These are phyloP conservation scores for Tenthredo notha DNA, from an alignment of 2,888 invertebrate species.

Conservation along the genomic window DNA sequence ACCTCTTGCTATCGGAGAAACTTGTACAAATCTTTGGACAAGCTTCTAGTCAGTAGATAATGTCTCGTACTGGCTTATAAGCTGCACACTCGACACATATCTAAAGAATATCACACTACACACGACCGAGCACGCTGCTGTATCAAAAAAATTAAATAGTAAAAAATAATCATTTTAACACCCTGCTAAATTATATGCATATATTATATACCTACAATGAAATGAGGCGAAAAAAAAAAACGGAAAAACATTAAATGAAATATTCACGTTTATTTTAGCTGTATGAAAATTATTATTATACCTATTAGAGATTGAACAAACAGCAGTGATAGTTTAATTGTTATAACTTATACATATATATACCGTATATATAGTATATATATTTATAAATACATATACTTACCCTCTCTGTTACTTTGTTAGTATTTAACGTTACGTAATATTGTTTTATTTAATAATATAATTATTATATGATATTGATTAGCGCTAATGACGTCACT, in stretches of 20 bases:
- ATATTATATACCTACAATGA: no score
- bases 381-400: background rate
- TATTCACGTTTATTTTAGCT: background rate
- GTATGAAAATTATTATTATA: background rate
- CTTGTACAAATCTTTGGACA: conserved; percentile 43
- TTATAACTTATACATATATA: conserved; percentile 15
- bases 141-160: conserved; percentile 9
- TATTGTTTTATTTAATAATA: conserved; percentile 62
- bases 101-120: background rate
- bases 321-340: conserved; percentile 1
- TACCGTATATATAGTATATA: background rate
- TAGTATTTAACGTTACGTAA: conserved; percentile 42
- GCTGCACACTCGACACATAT: conserved; percentile 34
- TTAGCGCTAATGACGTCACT: conserved; percentile 72
- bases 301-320: background rate
- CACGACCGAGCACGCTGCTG: conserved; percentile 4
- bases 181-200: background rate
- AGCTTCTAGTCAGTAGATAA: conserved; percentile 39
- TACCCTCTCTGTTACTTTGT: conserved; percentile 4
- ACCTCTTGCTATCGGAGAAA: background rate
- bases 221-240: background rate
- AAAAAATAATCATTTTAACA: background rate
- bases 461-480: conserved; percentile 63
- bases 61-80: conserved; percentile 8
- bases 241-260: background rate